These are phyloP conservation scores for Poecilia picta DNA, from an alignment of 2,797 vertebrate genomes.

Conservation along the genomic window DNA sequence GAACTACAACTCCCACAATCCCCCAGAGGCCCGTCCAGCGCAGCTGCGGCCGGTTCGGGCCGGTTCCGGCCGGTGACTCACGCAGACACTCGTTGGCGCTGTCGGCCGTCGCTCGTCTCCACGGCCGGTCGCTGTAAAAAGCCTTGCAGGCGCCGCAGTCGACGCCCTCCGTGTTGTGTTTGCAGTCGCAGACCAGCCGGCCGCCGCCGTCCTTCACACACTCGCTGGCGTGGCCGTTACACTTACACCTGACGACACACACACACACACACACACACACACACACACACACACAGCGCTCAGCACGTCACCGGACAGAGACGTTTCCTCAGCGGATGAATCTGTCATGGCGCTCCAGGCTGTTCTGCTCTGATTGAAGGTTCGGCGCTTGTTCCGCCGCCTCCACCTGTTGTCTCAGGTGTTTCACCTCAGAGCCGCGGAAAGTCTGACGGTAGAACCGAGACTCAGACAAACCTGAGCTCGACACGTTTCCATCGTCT, in stretches of 20 bases:
- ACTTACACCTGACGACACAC: conserved; percentile 88
- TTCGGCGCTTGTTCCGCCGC: conserved; percentile 59
- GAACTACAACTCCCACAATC: conserved; percentile 55
- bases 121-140: conserved; percentile 95
- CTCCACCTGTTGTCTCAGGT: conserved; percentile 65
- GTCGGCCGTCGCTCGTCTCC: conserved; percentile 90
- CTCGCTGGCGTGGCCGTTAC: conserved; percentile 94
- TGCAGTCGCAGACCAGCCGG: conserved; percentile 90
- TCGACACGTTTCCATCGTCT: not conserved
- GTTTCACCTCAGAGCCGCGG: conserved; percentile 61
- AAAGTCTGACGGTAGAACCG: conserved; percentile 62
- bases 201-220: conserved; percentile 82
- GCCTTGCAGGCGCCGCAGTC: conserved; percentile 91
- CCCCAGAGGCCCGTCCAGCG: conserved; percentile 19
- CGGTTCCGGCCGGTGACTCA: conserved; percentile 70
- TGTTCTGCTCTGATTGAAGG: conserved; percentile 17
- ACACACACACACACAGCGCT: conserved; percentile 1
- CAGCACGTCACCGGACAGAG: not conserved
- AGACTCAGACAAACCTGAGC: conserved; percentile 1
- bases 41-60: not conserved
- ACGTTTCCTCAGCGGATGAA: no score
- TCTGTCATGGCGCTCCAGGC: not conserved
- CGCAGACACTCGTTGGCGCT: conserved; percentile 90
- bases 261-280: conserved; percentile 32
- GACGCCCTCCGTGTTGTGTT: conserved; percentile 90